Evolutionary conservation across 2,888 invertebrate genomes (phyloP).

Genomic region (Leptura quadrifasciata): DNA sequence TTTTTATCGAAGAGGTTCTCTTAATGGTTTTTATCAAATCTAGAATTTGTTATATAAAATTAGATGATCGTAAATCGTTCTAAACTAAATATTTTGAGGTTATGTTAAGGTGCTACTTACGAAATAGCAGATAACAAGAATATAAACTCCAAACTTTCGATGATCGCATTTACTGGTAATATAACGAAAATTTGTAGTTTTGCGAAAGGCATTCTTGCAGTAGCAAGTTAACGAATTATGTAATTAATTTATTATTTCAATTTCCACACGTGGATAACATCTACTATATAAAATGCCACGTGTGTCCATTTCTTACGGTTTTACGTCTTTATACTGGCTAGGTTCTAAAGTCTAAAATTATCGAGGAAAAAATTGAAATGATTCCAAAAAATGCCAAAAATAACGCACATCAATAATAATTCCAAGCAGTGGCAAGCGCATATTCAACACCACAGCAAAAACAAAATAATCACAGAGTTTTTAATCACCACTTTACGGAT

Average conservation of each 20-base stretch:
- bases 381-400: slow-evolving; percentile 40
- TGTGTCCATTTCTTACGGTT: background rate
- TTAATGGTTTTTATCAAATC: background rate
- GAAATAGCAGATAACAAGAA: background rate
- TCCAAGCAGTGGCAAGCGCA: slow-evolving; percentile 25
- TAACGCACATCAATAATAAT: slow-evolving; percentile 33
- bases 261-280: background rate
- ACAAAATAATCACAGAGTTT: slow-evolving; percentile 42
- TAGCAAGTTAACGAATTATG: background rate
- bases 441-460: slow-evolving; percentile 34
- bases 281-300: background rate
- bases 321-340: slow-evolving; percentile 19
- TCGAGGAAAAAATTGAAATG: slow-evolving; percentile 42
- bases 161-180: too few relatives aligned
- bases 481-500: slow-evolving; percentile 44
- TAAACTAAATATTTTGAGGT: slow-evolving; percentile 17
- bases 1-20: background rate
- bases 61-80: background rate
- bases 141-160: background rate
- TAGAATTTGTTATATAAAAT: slow-evolving; percentile 10
- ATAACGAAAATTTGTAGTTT: too few relatives aligned
- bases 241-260: background rate
- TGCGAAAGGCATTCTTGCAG: background rate
- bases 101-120: slow-evolving; percentile 16
- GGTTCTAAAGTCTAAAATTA: slow-evolving; percentile 45